These are phyloP conservation scores for Cheilosia impressa DNA, from an alignment of 2,888 invertebrate species.

Conservation along the genomic window DNA sequence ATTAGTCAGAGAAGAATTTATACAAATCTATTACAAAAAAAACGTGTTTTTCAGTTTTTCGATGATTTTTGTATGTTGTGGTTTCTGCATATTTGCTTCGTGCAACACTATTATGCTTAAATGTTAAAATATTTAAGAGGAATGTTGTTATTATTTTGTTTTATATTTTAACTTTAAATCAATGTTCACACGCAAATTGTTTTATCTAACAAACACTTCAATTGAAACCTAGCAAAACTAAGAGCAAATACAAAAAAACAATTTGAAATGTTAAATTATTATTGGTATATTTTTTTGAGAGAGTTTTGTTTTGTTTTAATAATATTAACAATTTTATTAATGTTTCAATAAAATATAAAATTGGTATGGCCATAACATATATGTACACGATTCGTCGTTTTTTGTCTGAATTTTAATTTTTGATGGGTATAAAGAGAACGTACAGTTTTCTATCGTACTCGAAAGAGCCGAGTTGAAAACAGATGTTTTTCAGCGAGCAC, in stretches of 20 bases:
- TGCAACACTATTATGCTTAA: background rate
- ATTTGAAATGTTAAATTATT: conserved; percentile 59
- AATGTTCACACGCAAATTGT: background rate
- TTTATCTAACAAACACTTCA: conserved; percentile 2
- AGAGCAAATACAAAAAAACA: conserved; percentile 18
- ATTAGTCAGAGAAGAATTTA: conserved; percentile 53
- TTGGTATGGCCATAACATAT: conserved; percentile 64
- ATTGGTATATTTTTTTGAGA: conserved; percentile 18
- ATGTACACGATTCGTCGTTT: background rate
- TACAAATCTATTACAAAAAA: conserved; percentile 48
- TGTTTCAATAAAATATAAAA: conserved; percentile 71
- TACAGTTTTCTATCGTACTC: too few species aligned
- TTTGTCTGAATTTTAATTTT: background rate
- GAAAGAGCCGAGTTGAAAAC: too few species aligned
- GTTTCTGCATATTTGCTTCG: conserved; percentile 29
- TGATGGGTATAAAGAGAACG: too few species aligned
- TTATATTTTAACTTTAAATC: background rate
- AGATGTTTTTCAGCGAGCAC: too few species aligned
- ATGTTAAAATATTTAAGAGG: background rate
- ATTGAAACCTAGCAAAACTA: background rate
- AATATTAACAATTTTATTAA: conserved; percentile 56
- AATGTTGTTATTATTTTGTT: background rate
- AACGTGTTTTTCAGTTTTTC: conserved; percentile 19
- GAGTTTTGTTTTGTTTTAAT: conserved; percentile 36
- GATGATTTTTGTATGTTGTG: conserved; percentile 18